phyloP scores from a whole-genome alignment of 2,113 vertebrate species.

The Myiozetetes cayanensis region DNA sequence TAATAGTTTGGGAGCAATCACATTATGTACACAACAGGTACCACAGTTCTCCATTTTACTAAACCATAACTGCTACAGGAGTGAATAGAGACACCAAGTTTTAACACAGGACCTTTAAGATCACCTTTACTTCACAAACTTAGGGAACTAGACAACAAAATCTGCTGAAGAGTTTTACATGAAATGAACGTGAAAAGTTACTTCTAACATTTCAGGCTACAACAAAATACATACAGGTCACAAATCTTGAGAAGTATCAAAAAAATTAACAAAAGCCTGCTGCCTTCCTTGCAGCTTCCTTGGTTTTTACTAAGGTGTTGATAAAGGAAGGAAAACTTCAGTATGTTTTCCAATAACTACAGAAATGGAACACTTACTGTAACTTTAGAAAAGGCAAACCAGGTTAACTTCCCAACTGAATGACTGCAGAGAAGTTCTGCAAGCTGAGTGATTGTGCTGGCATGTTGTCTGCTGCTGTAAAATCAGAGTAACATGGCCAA shows the following conservation, averaged over 20 bases:
- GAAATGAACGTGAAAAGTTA: neutral
- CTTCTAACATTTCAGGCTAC: neutral
- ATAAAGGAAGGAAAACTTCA: neutral
- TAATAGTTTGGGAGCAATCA: neutral
- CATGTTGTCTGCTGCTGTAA: neutral
- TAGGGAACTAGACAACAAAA: neutral
- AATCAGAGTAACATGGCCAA: neutral
- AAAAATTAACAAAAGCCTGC: neutral
- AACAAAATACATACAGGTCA: neutral
- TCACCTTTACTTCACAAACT: neutral
- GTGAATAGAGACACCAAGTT: neutral
- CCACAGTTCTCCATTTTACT: neutral
- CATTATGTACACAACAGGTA: neutral
- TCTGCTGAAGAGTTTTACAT: neutral
- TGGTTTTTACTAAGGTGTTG: neutral
- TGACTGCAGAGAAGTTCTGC: fast-evolving
- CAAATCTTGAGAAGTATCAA: neutral
- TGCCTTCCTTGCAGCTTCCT: neutral
- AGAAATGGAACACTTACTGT: neutral
- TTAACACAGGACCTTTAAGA: neutral
- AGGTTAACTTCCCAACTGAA: neutral
- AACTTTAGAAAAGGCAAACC: neutral
- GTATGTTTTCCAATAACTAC: neutral
- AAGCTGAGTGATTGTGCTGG: neutral
- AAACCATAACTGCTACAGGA: neutral